Evolutionary conservation across 2,888 invertebrate species (phyloP).

Genomic region (Chrysodeixis includens): DNA sequence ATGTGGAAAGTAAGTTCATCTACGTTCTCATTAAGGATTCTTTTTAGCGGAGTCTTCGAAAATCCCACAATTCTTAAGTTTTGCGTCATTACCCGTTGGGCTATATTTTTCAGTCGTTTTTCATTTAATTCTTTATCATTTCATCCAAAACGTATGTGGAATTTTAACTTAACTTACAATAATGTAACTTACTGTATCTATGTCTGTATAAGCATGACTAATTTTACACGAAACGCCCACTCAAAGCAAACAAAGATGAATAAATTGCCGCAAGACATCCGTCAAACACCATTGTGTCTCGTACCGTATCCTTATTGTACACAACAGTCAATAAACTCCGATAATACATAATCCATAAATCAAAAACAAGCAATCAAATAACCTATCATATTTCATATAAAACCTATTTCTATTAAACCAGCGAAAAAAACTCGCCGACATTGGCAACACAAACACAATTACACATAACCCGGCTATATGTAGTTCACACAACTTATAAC

Average conservation of each 20-base stretch:
- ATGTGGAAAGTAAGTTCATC: no score
- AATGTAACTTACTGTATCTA: no score
- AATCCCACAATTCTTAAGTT: no score
- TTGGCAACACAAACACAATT: slow-evolving; percentile 53
- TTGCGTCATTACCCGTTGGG: no score
- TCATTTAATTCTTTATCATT: no score
- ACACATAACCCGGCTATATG: slow-evolving; percentile 70
- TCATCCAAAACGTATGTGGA: no score
- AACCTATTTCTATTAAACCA: slow-evolving; percentile 25
- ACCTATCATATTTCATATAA: slow-evolving; percentile 42
- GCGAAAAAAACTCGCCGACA: slow-evolving; percentile 29
- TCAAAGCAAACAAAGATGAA: not conserved
- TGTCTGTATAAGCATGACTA: not conserved
- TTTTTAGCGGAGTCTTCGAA: no score
- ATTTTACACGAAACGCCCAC: not conserved
- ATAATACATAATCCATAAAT: slow-evolving; percentile 25
- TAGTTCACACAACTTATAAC: slow-evolving; percentile 77
- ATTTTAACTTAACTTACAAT: no score
- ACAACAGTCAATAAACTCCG: slow-evolving; percentile 25
- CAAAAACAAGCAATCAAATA: slow-evolving; percentile 44
- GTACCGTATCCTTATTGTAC: slow-evolving; percentile 2
- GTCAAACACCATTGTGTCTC: not conserved
- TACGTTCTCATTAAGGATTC: no score
- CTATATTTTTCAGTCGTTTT: no score
- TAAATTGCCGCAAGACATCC: not conserved